Evolutionary conservation across 2,797 vertebrate genomes (phyloP), one percentile per base, ranked within the genome.

Genomic region (Molossus molossus): DNA sequence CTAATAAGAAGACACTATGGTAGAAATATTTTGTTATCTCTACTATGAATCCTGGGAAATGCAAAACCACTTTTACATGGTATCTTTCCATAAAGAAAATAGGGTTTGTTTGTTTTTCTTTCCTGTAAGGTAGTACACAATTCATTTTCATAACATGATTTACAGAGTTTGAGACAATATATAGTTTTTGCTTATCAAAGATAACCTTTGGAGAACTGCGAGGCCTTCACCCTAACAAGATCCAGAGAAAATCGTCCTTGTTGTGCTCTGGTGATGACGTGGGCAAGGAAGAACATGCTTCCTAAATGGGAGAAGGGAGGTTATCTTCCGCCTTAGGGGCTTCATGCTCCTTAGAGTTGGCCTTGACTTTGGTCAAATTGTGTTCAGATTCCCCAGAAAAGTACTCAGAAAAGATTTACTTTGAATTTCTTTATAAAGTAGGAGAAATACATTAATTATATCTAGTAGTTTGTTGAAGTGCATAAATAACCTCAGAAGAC

Each of bases 1-100:
- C 96, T 95, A 94, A 70, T 6, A 85, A 91, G 88, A 95, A 84
- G 64, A 95, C 81, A 86, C 62, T 91, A 1, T 80, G 64, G 62
- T 91, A 94, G 92, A 90, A 95, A 85, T 94, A 62, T 58, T 76
- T 94, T 96, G 29, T 14, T 14, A 14, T 90, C 75, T 88, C 25
- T 84, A 65, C 75, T 92, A 6, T 75, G 55, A 96, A 91, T 95
- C 83, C 37, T 87, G 62, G 29, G 72, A 93, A 96, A 83, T 87
- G 75, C 18, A 88, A 80, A 87, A 60, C 45, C 58, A 27, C 64
- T 95, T 95, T 95, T 62, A 72, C 65, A 55, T 85, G 76, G 15
- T 25, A 50, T 87, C 58, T 96, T 96, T 87, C 80, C 57, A 57
- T 65, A 55, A 90, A 76, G 50, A 75, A 23, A 57, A 3, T 75